Conservation (phyloP, 1,140 invertebrate species). For the Trachelipus rathkii region DNA sequence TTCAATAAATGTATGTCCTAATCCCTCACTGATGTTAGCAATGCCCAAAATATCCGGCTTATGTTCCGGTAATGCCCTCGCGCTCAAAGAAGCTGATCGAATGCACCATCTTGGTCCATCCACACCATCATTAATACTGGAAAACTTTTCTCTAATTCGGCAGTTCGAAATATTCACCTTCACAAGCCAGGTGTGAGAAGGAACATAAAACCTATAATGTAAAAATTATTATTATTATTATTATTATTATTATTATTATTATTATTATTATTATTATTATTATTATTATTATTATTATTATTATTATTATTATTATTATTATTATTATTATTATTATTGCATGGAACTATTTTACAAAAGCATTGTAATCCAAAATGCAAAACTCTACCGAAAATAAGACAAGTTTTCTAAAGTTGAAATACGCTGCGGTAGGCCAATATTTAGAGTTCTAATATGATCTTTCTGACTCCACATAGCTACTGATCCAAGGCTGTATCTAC, state of each 20-base stretch:
- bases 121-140: constrained; percentile 26
- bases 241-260: constrained; percentile 47
- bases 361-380: too few species aligned
- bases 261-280: background rate
- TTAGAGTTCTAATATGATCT: constrained; percentile 28
- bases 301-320: background rate
- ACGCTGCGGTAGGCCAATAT: constrained; percentile 30
- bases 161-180: constrained; percentile 54
- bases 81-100: constrained; percentile 51
- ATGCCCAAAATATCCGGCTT: constrained; percentile 48
- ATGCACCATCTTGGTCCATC: constrained; percentile 50
- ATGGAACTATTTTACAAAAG: background rate
- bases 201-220: constrained; percentile 57
- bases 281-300: background rate
- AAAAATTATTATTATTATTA: constrained; percentile 45
- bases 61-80: constrained; percentile 52
- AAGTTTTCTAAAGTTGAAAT: constrained; percentile 36
- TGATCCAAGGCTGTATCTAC: constrained; percentile 57
- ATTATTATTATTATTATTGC: background rate
- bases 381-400: constrained; percentile 33
- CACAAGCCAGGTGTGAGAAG: constrained; percentile 55
- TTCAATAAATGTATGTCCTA: constrained; percentile 51
- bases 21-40: constrained; percentile 49
- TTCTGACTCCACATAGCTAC: constrained; percentile 55
- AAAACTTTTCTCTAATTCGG: constrained; percentile 47